These are phyloP conservation scores for Strigops habroptila DNA, from an alignment of 2,113 vertebrate genomes.

Conservation along the genomic window DNA sequence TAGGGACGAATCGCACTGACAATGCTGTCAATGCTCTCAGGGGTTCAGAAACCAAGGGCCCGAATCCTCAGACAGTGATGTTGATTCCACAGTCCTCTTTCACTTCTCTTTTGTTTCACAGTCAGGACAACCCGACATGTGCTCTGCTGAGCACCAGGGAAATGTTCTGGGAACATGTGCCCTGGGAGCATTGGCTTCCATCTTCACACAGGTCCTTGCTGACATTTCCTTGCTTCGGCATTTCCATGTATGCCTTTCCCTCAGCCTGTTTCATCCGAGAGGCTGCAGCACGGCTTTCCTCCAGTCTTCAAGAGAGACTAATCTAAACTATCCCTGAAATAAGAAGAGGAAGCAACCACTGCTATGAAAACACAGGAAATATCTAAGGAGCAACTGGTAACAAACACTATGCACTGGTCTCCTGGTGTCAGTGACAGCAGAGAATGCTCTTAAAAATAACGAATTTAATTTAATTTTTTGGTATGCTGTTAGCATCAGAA, in stretches of 20 bases:
- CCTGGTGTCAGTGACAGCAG: not conserved
- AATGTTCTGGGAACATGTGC: fast-evolving
- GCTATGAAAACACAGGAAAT: not conserved
- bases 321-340: not conserved
- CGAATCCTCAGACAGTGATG: not conserved
- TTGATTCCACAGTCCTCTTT: not conserved
- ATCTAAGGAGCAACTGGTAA: not conserved
- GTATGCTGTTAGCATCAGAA: not conserved
- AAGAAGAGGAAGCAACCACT: not conserved
- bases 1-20: not conserved
- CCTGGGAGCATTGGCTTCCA: not conserved
- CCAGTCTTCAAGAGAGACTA: not conserved
- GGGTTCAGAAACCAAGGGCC: fast-evolving
- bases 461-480: not conserved
- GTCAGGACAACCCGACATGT: fast-evolving
- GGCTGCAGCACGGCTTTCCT: not conserved
- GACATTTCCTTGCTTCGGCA: not conserved
- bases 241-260: fast-evolving
- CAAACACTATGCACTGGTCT: not conserved
- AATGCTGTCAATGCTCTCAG: not conserved
- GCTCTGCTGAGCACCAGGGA: not conserved
- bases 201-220: not conserved
- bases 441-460: fast-evolving
- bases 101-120: not conserved
- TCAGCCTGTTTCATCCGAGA: not conserved